These are phyloP conservation scores for Xanthorhoe spadicearia DNA, from an alignment of 2,888 invertebrate species.

Conservation along the genomic window DNA sequence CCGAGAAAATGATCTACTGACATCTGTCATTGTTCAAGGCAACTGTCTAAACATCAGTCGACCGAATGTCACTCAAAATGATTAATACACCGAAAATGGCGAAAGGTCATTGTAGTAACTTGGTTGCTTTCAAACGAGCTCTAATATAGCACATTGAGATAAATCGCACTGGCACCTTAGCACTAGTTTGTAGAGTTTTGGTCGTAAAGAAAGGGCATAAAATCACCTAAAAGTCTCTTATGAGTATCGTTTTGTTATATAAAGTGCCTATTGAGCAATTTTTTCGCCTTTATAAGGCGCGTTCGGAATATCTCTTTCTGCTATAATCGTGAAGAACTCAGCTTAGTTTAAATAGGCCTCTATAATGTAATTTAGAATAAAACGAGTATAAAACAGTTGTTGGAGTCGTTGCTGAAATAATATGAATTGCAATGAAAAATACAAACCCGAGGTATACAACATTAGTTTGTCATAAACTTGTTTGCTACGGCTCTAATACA, in stretches of 20 bases:
- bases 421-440: not conserved
- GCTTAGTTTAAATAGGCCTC: too few species aligned
- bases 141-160: conserved; percentile 7
- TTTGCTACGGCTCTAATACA: conserved; percentile 24
- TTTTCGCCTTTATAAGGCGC: not conserved
- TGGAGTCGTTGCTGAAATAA: not conserved
- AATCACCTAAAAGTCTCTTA: not conserved
- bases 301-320: not conserved
- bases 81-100: conserved; percentile 50
- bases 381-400: too few species aligned
- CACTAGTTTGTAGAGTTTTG: not conserved
- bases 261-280: too few species aligned
- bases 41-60: conserved; percentile 49
- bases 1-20: conserved; percentile 9
- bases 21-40: conserved; percentile 37
- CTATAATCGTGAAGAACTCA: not conserved
- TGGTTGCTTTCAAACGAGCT: conserved; percentile 9
- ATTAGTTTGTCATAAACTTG: not conserved
- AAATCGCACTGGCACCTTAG: not conserved
- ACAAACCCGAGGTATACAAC: not conserved
- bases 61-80: conserved; percentile 58
- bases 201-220: not conserved
- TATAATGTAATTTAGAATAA: too few species aligned
- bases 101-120: conserved; percentile 20
- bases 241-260: not conserved